Base-by-base conservation (phyloP, 2,888 invertebrate genomes). In the Drosophila barbarae region DNA sequence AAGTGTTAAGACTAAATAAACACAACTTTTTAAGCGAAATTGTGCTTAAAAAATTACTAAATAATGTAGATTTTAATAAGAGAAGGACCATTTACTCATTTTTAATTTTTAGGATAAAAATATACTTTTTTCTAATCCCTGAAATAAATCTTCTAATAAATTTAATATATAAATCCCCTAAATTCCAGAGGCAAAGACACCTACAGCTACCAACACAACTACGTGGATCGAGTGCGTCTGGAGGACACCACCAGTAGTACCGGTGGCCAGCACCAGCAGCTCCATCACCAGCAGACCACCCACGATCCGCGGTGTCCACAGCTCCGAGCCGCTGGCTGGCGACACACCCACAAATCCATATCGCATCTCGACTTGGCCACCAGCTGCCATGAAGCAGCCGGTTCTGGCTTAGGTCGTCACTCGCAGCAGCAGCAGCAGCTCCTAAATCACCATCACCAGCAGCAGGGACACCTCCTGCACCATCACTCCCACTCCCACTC, bases 281-380 rank as follows among this genome's bases (percentile, higher is more conserved):
- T 66, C 36, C 60, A 69, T 15, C 46, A 64, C 15, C 67, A 15
- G 28, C 70, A 77, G 23, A 32, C 51, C 64, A 61, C 52, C 36
- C 81, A 83, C 72, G 83, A 83, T 63, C 78, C 78, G 18, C 71
- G 71, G 72, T 86, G 86, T 60, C 79, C 79, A 12, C 82, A 79
- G 39, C 41, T 79, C 55, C 85, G 88, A 26, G 88, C 88, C 67
- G 88, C 88, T 79, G 90, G 90, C 77, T 90, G 88, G 90, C 89
- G 88, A 72, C 90, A 88, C 76, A 77, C 81, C 10, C 79, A 85
- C 71, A 89, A 87, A 78, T 90, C 88, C 78, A 79, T 89, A 50
- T 88, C 90, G 84, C 91, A 91, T 90, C 90, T 91, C 88, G 90
- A 91, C 90, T 90, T 91, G 87, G 91, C 90, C 89, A 89, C 90